These are phyloP conservation scores for Vandiemenella viatica DNA, from an alignment of 2,888 invertebrate species.

Conservation along the genomic window DNA sequence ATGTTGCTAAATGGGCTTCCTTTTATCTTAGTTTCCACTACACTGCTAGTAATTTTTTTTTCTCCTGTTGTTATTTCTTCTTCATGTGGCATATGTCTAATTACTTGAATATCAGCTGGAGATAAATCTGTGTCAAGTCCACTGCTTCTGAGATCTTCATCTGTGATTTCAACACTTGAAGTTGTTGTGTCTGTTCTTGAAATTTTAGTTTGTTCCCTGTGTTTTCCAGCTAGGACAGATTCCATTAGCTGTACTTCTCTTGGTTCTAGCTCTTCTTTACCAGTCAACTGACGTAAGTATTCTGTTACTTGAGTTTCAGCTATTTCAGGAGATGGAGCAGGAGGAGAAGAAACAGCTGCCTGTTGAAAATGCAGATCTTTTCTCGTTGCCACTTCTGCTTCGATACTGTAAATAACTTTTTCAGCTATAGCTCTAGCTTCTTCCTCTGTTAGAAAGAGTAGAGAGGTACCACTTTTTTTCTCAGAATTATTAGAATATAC, in stretches of 20 bases:
- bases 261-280: conserved; percentile 31
- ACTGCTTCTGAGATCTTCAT: conserved; percentile 55
- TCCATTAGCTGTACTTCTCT: conserved; percentile 33
- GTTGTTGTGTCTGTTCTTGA: conserved; percentile 29
- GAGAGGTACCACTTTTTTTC: conserved; percentile 3
- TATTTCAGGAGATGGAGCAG: conserved; percentile 19
- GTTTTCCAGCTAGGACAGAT: conserved; percentile 33
- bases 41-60: conserved; percentile 29
- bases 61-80: conserved; percentile 29
- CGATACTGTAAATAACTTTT: conserved; percentile 36
- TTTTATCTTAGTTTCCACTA: not conserved
- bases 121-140: conserved; percentile 51
- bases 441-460: conserved; percentile 28
- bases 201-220: conserved; percentile 28
- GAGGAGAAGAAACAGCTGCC: conserved; percentile 8
- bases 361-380: conserved; percentile 16
- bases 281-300: conserved; percentile 30
- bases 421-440: conserved; percentile 36
- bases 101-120: conserved; percentile 40
- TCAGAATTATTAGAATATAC: conserved; percentile 29
- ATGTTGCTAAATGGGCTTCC: not conserved
- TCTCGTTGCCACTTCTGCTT: conserved; percentile 34
- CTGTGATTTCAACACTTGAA: conserved; percentile 39
- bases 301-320: conserved; percentile 28
- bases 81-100: no score